Conservation (phyloP, 2,888 invertebrate genomes). For the Acanthosoma haemorrhoidale region DNA sequence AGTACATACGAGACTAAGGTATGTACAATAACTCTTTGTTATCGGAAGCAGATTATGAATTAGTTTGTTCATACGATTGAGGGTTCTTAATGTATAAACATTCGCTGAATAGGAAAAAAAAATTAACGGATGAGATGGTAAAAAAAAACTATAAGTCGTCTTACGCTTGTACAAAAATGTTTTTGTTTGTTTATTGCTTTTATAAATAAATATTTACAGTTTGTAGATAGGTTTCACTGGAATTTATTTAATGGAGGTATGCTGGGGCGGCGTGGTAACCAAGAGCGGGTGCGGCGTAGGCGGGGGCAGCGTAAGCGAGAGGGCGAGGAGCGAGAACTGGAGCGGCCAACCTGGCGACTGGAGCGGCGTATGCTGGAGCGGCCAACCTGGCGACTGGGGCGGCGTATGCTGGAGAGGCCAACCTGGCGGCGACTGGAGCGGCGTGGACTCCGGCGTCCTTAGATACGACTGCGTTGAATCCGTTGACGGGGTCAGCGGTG, state of each 20-base stretch:
- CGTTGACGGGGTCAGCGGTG: conserved; percentile 16
- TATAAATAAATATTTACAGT: conserved; percentile 18
- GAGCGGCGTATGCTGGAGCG: no score
- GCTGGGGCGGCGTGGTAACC: background rate
- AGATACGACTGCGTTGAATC: conserved; percentile 7
- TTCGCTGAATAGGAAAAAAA: no score
- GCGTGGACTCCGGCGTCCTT: conserved; percentile 14
- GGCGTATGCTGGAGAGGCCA: conserved; percentile 5
- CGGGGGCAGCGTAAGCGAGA: background rate
- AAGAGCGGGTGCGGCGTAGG: background rate
- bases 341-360: background rate
- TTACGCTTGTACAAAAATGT: background rate
- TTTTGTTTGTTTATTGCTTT: background rate
- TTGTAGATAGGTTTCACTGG: background rate
- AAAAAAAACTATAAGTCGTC: background rate
- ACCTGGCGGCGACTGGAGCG: conserved; percentile 24
- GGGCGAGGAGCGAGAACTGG: background rate
- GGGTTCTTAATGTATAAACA: no score
- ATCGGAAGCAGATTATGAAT: no score
- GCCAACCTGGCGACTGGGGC: background rate
- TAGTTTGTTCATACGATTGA: no score
- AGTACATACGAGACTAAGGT: no score
- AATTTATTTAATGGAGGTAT: background rate
- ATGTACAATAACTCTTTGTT: no score
- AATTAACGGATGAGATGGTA: no score